These are phyloP conservation scores for Apotomis capreana DNA, from an alignment of 2,888 invertebrate genomes.

Conservation along the genomic window DNA sequence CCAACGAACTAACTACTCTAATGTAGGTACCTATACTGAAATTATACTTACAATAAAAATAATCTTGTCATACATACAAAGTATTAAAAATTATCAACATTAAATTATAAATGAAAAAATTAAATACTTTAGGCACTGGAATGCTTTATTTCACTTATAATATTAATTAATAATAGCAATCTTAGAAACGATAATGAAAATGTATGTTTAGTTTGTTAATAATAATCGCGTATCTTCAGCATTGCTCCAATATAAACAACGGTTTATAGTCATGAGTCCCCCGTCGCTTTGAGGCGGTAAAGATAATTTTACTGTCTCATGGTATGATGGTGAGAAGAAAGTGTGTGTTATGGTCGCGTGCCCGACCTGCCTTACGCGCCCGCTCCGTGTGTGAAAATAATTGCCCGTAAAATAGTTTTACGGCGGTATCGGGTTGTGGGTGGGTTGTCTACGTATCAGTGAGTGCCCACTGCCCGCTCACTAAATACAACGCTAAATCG, in stretches of 20 bases:
- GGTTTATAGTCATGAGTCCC: neutral
- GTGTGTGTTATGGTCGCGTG: constrained; percentile 18
- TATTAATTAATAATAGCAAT: too few species aligned
- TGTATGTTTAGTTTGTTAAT: too few species aligned
- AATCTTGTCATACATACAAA: too few species aligned
- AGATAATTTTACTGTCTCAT: constrained; percentile 5
- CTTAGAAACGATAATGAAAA: too few species aligned
- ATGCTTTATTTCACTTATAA: too few species aligned
- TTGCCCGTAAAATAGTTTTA: constrained; percentile 39
- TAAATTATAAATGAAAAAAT: too few species aligned
- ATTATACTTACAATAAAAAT: too few species aligned
- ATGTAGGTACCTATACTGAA: too few species aligned
- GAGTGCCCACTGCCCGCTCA: neutral
- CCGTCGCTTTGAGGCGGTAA: neutral
- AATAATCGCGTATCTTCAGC: neutral
- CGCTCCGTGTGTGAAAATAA: constrained; percentile 17
- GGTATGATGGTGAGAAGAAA: constrained; percentile 26
- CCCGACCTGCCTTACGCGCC: constrained; percentile 39
- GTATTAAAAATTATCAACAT: too few species aligned
- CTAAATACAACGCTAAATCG: too few species aligned
- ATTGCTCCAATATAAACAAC: neutral
- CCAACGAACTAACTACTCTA: too few species aligned
- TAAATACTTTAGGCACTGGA: too few species aligned
- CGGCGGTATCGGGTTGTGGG: neutral
- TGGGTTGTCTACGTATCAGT: neutral